phyloP scores from a whole-genome alignment of 2,888 invertebrate species.

The Drosophila gaucha region DNA sequence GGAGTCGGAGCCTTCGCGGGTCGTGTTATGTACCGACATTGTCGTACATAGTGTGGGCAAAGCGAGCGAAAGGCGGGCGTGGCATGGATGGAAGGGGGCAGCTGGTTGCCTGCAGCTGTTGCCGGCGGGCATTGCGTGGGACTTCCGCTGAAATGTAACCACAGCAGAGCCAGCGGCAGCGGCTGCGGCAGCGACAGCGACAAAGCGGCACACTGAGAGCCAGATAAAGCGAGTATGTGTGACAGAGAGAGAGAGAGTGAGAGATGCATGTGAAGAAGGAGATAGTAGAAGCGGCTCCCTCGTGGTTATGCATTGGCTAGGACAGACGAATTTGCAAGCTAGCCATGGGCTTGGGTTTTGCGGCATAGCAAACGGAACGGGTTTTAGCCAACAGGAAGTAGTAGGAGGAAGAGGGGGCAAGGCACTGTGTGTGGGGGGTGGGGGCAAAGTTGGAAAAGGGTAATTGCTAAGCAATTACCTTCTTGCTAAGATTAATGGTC shows the following conservation, averaged over 20 bases:
- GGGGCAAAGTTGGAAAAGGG: constrained; percentile 55
- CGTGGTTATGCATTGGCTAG: constrained; percentile 36
- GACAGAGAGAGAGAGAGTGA: background rate
- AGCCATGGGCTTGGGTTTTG: constrained; percentile 28
- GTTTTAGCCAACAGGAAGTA: constrained; percentile 4
- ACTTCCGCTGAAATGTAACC: constrained; percentile 79
- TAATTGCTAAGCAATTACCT: constrained; percentile 81
- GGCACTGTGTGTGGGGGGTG: background rate
- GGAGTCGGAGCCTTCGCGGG: constrained; percentile 57
- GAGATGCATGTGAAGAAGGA: constrained; percentile 1
- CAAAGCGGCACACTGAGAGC: constrained; percentile 47
- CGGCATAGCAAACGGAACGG: constrained; percentile 20
- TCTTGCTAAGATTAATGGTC: constrained; percentile 80
- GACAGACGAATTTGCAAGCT: constrained; percentile 63
- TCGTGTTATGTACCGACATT: constrained; percentile 78
- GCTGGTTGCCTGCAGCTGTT: constrained; percentile 65
- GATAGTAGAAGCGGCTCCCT: constrained; percentile 13
- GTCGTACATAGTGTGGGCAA: constrained; percentile 62
- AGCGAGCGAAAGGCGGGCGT: background rate
- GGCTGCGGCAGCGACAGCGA: constrained; percentile 14
- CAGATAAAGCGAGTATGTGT: constrained; percentile 26
- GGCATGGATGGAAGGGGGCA: background rate
- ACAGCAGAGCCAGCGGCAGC: constrained; percentile 56
- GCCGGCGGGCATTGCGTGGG: constrained; percentile 77
- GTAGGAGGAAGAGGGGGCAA: background rate